Evolutionary conservation across 2,888 invertebrate genomes (phyloP), one percentile per base, ranked within the genome.

Genomic region (Acleris laterana): DNA sequence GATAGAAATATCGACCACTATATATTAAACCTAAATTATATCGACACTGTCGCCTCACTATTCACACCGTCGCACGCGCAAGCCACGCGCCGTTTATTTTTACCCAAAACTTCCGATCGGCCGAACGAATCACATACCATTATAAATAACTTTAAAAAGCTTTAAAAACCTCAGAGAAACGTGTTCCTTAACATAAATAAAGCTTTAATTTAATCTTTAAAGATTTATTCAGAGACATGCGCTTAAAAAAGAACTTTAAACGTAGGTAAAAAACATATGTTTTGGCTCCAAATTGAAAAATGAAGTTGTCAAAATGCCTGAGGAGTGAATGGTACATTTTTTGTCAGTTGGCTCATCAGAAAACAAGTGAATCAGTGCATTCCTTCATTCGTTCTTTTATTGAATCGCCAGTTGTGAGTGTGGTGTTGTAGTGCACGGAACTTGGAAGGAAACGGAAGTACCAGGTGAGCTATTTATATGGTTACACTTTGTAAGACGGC

Each of bases 71-170:
- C 60, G 46, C 63, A 69, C 69, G 69, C 69, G 68, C 62, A 67
- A 57, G 68, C 62, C 71, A 70, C 69, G 70, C 70, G 71, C 65
- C 68, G 59, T 52, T 62, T 71, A 71, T 71, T 71, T 71, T 66
- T 65, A 69, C 42, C 71, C 65, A 69, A 65, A 61, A 69, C 69
- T 71, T 70, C 70, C 70, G 69, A 70, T 61, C 64, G 64, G 22
- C 49, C 64, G 9, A 49, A 57, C 62, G 60, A 67, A 62, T 62
- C 62, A 51, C 60, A 59, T 57, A 64, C 53, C 59, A 59, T 62
- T 66, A 51, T 61, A 66, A 68, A 68, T 70, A 67, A 62, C 51
- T 62, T 51, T 17, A 19, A 25, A 50, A 62, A 61, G 48, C 64
- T 61, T 53, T 32, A 22, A 50, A 61, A 66, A 42, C 17, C n/a